A percentile compares a stretch with the other conserved stretches of the same genome.
These are phyloP conservation scores for Pelmatolapia mariae DNA, from an alignment of 2,113 vertebrate genomes.

Conservation along the genomic window DNA sequence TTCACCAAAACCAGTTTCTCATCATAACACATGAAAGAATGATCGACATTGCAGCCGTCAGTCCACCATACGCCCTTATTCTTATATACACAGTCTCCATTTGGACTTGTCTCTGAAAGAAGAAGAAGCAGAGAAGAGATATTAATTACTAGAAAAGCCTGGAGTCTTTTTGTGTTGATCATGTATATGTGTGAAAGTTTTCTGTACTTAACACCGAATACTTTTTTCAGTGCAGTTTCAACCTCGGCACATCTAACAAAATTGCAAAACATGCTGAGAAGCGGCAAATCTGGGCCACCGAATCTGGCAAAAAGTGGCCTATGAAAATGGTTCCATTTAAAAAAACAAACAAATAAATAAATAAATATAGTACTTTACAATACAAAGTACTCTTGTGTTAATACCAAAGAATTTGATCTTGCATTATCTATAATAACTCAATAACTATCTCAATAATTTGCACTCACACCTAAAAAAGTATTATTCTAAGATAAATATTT, in stretches of 20 bases:
- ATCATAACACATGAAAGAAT: background rate
- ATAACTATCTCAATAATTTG: background rate
- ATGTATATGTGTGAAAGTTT: background rate
- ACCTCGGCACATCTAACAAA: background rate
- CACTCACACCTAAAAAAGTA: background rate
- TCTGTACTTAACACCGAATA: background rate
- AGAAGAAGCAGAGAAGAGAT: background rate
- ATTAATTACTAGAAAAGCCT: background rate
- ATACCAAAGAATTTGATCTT: background rate
- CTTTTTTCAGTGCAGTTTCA: background rate
- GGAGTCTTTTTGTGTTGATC: background rate
- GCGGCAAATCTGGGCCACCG: accelerated
- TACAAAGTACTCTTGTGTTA: background rate
- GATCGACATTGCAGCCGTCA: accelerated
- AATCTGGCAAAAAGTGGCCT: background rate
- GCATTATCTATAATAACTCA: background rate
- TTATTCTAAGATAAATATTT: background rate
- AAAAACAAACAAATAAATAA: background rate
- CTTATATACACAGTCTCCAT: background rate
- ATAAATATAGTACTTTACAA: background rate
- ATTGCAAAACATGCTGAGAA: background rate
- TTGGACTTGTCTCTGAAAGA: accelerated
- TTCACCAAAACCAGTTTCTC: background rate
- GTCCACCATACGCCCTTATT: accelerated
- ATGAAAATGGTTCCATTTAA: background rate